phyloP scores from a whole-genome alignment of 2,888 invertebrate genomes.

The Sepioteuthis lessoniana region DNA sequence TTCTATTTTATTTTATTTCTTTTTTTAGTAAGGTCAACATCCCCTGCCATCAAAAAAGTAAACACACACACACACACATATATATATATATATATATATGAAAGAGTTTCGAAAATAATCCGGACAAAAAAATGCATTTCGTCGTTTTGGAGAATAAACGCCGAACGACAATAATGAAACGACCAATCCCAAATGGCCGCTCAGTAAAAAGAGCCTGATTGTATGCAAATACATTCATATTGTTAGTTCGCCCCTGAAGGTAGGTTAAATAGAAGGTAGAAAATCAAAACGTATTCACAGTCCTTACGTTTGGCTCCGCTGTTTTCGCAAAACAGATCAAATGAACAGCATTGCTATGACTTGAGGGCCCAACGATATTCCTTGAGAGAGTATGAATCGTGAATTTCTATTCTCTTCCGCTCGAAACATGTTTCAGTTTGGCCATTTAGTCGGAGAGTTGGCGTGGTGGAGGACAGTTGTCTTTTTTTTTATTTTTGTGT shows the following conservation, averaged over 20 bases:
- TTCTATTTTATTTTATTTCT: too few species aligned
- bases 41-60: too few species aligned
- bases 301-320: too few species aligned
- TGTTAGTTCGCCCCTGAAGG: neutral
- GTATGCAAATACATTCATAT: conserved; percentile 14
- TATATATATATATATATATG: neutral
- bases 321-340: conserved; percentile 4
- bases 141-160: neutral
- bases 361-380: neutral
- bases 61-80: neutral
- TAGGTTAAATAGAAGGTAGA: neutral
- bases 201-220: neutral
- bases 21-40: too few species aligned
- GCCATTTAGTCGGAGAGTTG: neutral
- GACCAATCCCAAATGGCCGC: neutral
- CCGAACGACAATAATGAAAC: neutral
- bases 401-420: neutral
- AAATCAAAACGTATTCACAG: neutral
- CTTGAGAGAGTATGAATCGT: neutral
- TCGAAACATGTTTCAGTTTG: neutral
- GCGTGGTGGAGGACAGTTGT: too few species aligned
- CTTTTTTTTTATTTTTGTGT: too few species aligned
- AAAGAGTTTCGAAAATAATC: neutral
- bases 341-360: neutral
- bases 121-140: neutral